Percentiles rank a stretch among this genome's conserved stretches.
Evolutionary conservation across 2,888 invertebrate genomes (phyloP).

Genomic region (Callyntrura guangdongensis): DNA sequence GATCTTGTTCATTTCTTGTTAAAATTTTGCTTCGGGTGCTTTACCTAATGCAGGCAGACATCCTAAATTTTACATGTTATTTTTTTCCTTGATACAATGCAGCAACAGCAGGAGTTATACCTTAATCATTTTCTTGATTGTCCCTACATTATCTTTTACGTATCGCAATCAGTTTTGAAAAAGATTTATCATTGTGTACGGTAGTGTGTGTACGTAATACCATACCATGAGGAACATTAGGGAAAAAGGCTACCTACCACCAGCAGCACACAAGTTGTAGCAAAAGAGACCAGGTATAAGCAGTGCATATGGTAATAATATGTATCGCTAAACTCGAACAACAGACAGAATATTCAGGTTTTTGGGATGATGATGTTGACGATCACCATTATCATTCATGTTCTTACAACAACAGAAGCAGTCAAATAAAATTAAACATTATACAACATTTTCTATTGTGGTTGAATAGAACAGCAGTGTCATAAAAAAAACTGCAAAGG

Average conservation of each 20-base stretch:
- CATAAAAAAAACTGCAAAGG: background rate
- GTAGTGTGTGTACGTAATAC: background rate
- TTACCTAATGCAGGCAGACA: slow-evolving; percentile 55
- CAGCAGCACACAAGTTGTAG: too few species aligned
- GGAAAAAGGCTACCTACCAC: too few species aligned
- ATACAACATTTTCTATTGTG: background rate
- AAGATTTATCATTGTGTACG: slow-evolving; percentile 14
- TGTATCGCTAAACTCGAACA: background rate
- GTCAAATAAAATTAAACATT: background rate
- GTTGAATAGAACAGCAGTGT: background rate
- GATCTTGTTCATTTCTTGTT: slow-evolving; percentile 60
- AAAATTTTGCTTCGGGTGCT: slow-evolving; percentile 58
- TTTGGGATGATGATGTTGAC: slow-evolving; percentile 1
- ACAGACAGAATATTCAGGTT: slow-evolving; percentile 38
- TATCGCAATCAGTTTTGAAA: background rate
- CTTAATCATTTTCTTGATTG: slow-evolving; percentile 17
- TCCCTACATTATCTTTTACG: background rate
- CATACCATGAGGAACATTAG: too few species aligned
- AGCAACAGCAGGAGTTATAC: background rate
- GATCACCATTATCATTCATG: slow-evolving; percentile 26
- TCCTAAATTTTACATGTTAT: background rate
- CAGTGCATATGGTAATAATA: too few species aligned
- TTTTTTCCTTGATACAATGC: background rate
- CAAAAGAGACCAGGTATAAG: background rate
- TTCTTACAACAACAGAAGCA: too few species aligned